Base-by-base conservation (phyloP, 1,140 invertebrate species). In the Brachionus koreanus region DNA sequence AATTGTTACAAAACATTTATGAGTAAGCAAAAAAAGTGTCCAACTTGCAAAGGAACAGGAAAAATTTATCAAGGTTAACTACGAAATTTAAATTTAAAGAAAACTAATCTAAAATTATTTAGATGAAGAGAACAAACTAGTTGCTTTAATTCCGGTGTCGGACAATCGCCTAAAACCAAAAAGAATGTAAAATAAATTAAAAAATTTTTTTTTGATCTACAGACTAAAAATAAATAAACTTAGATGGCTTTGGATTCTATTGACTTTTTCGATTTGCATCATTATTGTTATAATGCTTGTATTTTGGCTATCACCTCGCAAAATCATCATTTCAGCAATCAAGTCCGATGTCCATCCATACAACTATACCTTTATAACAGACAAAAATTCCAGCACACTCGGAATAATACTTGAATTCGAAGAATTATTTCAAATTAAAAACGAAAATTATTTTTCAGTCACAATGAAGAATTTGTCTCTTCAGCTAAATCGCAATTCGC, bases 111-210 rank as follows among this genome's bases (percentile, higher is more conserved):
- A 2, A 2, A 39, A 5, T 37, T 12, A n/a, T 69, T 16, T 23
- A 79, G 76, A 79, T 1, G 76, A 79, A 79, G 23, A 61, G 25
- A 79, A 61, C 13, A 79, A 79, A 42, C 37, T 79, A 19, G 76
- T 79, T n/a, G 76, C 76, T 57, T 37, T 79, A 13, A 79, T 79
- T 25, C 76, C 76, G 13, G 19, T 79, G 5, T 79, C 76, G 3
- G 76, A 79, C 29, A 79, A 79, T 12, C 7, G 76, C 3, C 76
- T 79, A 5, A 79, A 79, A 43, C 76, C 76, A 25, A 79, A 79
- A 65, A 16, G 76, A 37, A 79, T 79, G 76, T 79, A 79, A 61
- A 37, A 69, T n/a, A 37, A 3, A 42, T 42, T 43, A 2, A 19
- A 42, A 39, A 72, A 29, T 72, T 72, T 72, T 72, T 0, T 19